phyloP scores from a whole-genome alignment of 2,797 vertebrate genomes.

The Uromys caudimaculatus region DNA sequence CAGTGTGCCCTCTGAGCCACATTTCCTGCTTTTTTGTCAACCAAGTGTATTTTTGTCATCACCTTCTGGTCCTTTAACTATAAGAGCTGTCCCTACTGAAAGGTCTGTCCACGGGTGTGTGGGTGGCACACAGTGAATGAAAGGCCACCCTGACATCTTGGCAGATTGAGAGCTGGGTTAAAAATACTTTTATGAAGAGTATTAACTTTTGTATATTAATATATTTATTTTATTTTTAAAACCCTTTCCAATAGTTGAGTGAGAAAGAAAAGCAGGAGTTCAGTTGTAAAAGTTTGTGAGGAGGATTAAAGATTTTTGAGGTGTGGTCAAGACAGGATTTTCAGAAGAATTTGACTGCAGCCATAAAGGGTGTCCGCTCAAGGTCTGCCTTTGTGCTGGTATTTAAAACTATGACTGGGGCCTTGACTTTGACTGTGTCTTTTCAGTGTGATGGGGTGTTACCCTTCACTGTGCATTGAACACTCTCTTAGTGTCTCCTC shows the following conservation, averaged over 20 bases:
- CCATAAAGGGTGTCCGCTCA: neutral
- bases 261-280: slow-evolving; percentile 28
- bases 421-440: neutral
- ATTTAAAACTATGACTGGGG: neutral
- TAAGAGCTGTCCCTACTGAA: slow-evolving; percentile 51
- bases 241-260: slow-evolving; percentile 8
- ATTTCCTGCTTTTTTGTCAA: slow-evolving; percentile 63
- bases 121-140: slow-evolving; percentile 65
- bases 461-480: neutral
- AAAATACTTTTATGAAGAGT: slow-evolving; percentile 57
- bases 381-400: neutral
- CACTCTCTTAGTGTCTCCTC: neutral
- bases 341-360: slow-evolving; percentile 2
- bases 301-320: neutral
- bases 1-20: slow-evolving; percentile 65
- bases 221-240: slow-evolving; percentile 43
- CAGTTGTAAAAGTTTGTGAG: slow-evolving; percentile 37
- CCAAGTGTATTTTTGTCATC: slow-evolving; percentile 76
- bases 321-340: neutral
- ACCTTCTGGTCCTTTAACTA: slow-evolving; percentile 44
- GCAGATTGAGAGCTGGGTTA: slow-evolving; percentile 56
- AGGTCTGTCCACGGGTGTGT: slow-evolving; percentile 17
- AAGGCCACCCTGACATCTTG: slow-evolving; percentile 50
- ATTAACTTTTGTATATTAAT: slow-evolving; percentile 65
- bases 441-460: neutral